These are phyloP conservation scores for Stomorhina lunata DNA, from an alignment of 2,888 invertebrate genomes.

Conservation along the genomic window DNA sequence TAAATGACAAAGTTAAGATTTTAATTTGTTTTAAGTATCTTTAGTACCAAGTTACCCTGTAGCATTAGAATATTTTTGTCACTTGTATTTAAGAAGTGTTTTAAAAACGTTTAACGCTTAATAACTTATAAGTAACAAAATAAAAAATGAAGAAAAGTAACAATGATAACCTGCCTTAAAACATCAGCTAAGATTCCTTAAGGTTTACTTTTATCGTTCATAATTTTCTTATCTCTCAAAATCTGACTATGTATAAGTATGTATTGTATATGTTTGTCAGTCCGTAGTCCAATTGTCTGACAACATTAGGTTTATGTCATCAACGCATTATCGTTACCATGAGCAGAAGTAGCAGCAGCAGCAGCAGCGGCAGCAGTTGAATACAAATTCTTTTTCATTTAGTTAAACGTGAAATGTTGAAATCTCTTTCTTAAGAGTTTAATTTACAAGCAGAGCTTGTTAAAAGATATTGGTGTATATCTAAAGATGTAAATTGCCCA, in stretches of 20 bases:
- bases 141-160: not conserved
- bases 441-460: not conserved
- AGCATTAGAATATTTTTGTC: not conserved
- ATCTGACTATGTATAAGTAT: too few relatives aligned
- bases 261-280: not conserved
- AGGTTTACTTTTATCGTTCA: not conserved
- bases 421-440: constrained; percentile 17
- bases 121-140: not conserved
- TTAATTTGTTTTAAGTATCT: too few relatives aligned
- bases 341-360: not conserved
- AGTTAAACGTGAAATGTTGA: constrained; percentile 35
- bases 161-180: constrained; percentile 6
- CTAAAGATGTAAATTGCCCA: too few relatives aligned
- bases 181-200: not conserved
- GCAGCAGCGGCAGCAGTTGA: not conserved
- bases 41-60: not conserved
- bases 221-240: not conserved
- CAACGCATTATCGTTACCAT: not conserved
- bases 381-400: constrained; percentile 9
- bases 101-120: not conserved
- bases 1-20: too few relatives aligned
- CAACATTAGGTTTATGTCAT: not conserved
- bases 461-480: not conserved
- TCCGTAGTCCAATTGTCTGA: constrained; percentile 19
- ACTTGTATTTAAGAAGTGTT: not conserved